phyloP scores from a whole-genome alignment of 1,140 invertebrate genomes.

The Pseudomyrmex flavicornis region DNA sequence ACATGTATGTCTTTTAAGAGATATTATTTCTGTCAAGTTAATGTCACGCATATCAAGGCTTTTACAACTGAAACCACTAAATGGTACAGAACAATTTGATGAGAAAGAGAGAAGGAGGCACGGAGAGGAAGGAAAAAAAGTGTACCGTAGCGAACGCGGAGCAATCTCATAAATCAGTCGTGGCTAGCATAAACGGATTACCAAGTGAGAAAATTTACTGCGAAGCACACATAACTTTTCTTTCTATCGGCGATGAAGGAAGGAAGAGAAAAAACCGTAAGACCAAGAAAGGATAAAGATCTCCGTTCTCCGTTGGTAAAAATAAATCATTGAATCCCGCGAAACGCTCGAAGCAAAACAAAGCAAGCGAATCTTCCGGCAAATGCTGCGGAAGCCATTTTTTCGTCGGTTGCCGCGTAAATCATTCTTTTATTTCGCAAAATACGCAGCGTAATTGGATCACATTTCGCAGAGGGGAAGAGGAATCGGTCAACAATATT shows the following conservation, averaged over 20 bases:
- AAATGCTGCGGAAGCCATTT: conserved; percentile 43
- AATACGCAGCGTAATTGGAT: conserved; percentile 55
- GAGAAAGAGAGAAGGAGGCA: background rate
- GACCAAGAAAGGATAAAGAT: conserved; percentile 27
- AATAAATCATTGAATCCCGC: conserved; percentile 59
- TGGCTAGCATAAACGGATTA: conserved; percentile 65
- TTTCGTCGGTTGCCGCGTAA: conserved; percentile 44
- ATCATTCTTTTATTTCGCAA: conserved; percentile 47
- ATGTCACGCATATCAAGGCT: background rate
- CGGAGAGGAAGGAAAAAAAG: conserved; percentile 17
- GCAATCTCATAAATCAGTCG: conserved; percentile 65
- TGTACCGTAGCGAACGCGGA: conserved; percentile 41
- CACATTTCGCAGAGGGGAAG: conserved; percentile 1
- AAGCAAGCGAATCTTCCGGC: conserved; percentile 30
- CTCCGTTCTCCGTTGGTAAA: conserved; percentile 48
- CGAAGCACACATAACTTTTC: conserved; percentile 62
- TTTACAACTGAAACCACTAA: background rate
- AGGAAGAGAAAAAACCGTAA: conserved; percentile 29
- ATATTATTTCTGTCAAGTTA: conserved; percentile 19
- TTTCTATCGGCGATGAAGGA: conserved; percentile 55
- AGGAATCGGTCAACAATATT: conserved; percentile 38
- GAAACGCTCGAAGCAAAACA: conserved; percentile 39
- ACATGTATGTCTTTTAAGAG: too few relatives aligned
- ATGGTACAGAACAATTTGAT: background rate
- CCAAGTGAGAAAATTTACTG: conserved; percentile 63